Conservation (phyloP, 2,888 invertebrate genomes). For the Pelosia muscerda region DNA sequence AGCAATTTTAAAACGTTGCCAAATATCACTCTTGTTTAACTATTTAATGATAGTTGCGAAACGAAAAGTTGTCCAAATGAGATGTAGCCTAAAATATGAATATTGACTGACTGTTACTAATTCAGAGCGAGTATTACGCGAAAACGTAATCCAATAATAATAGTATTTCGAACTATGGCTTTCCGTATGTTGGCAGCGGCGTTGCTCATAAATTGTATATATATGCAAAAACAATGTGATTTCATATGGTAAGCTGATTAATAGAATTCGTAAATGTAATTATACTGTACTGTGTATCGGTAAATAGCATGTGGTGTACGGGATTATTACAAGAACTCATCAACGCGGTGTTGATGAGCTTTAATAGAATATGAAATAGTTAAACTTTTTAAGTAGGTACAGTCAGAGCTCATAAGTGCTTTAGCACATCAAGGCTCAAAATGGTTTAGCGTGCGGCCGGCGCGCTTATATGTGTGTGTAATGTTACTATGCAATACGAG, state of each 20-base stretch:
- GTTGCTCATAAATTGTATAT: constrained; percentile 2
- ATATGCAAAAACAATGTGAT: constrained; percentile 4
- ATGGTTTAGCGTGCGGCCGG: too few relatives aligned
- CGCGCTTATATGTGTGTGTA: too few relatives aligned
- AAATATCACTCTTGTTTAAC: too few relatives aligned
- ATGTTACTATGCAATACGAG: too few relatives aligned
- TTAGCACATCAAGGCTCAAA: too few relatives aligned
- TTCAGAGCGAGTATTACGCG: constrained; percentile 33
- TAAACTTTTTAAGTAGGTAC: too few relatives aligned
- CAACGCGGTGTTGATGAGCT: too few relatives aligned
- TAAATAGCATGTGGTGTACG: neutral
- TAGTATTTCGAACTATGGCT: constrained; percentile 27
- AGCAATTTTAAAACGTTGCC: too few relatives aligned
- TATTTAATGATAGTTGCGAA: too few relatives aligned
- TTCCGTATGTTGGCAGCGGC: constrained; percentile 17
- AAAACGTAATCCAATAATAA: constrained; percentile 44
- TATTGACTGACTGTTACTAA: constrained; percentile 20
- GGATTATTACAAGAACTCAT: neutral
- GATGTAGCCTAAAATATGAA: neutral
- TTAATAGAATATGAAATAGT: too few relatives aligned
- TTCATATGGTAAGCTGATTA: neutral
- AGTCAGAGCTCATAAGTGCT: too few relatives aligned
- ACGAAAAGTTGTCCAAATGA: too few relatives aligned
- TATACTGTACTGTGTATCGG: neutral
- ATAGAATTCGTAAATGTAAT: neutral